Evolutionary conservation across 2,888 invertebrate species (phyloP), one percentile per base, ranked within the genome.

Genomic region (Phragmatobia fuliginosa): DNA sequence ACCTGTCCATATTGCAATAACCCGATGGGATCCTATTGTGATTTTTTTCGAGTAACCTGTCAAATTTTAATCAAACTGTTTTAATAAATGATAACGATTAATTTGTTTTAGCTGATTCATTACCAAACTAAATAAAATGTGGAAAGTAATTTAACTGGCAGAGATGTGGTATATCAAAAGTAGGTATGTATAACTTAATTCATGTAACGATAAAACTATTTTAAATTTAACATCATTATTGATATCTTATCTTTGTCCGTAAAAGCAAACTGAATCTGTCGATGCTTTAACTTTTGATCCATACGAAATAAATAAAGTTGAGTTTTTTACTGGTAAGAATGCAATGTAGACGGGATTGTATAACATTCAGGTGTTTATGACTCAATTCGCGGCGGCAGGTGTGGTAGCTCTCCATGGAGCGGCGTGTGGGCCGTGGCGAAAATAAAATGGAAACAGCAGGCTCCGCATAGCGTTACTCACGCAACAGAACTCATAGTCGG

Each of bases 291-390:
- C 18, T 25, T 45, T 60, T 58, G 60, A 67, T 73, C 6, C 36
- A 49, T 64, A 32, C 68, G 66, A 70, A 75, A 70, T 76, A 73
- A 78, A 74, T 73, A 80, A 76, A 71, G 63, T 41, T 75, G 69
- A 74, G 49, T 66, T 79, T n/a, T 75, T 81, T 83, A 76, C 72
- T 80, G 76, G 76, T 60, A 66, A 80, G 82, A 88, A 88, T 89
- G 85, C 85, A 85, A 82, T 81, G 78, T 74, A 87, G 86, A 84
- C 76, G 75, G 85, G 85, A 91, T 93, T 91, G 85, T 89, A 90
- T 93, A 94, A 92, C 90, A 80, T 81, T 90, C 92, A 94, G 93
- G 94, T 94, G 94, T 92, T 90, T 91, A 91, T 90, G 83, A 84
- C 80, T 85, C 85, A 85, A 85, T 84, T 78, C 83, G 85, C 88